Evolutionary conservation across 2,888 invertebrate genomes (phyloP), one percentile per base, ranked within the genome.

Genomic region (Heteromurus nitidus): DNA sequence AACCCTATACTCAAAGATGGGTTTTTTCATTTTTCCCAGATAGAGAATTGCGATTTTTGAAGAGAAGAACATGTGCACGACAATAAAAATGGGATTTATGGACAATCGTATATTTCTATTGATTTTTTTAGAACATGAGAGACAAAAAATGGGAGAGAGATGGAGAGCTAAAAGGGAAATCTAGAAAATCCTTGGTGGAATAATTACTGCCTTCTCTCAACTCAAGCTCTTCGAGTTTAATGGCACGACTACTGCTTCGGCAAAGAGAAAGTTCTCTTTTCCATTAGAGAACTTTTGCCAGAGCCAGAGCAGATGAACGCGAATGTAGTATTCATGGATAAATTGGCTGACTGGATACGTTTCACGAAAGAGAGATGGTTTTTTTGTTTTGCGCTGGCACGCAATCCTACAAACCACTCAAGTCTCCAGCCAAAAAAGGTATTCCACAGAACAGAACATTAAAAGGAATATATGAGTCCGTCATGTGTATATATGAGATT

Each of bases 251-350:
- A 36, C 7, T 36, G 36, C 9, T 36, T 9, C 36, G 7, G 36
- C 9, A 36, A 7, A 9, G 36, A 13, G 13, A 53, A n/a, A 55
- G 26, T 53, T 20, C 53, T 20, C 1, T 68, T 18, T 44, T 74
- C 74, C 74, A 74, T 74, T 74, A 65, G 30, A 74, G 47, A 26
- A n/a, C n/a, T n/a, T n/a, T n/a, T n/a, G n/a, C n/a, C n/a, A n/a
- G n/a, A n/a, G n/a, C n/a, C n/a, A n/a, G n/a, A 1, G 22, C 67
- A 68, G 50, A 53, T 75, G 76, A 60, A 58, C 11, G 24, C n/a
- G 18, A 22, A 42, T 47, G 60, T 68, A 60, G 22, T 3, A 24
- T 9, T 36, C 64, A 65, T 16, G 65, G 64, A 73, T n/a, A n/a
- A n/a, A n/a, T n/a, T n/a, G n/a, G n/a, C n/a, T 65, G 16, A n/a